A percentile compares a stretch with the other conserved stretches of the same genome.
Conservation (phyloP, 1,140 invertebrate species). For the Philaenus spumarius region DNA sequence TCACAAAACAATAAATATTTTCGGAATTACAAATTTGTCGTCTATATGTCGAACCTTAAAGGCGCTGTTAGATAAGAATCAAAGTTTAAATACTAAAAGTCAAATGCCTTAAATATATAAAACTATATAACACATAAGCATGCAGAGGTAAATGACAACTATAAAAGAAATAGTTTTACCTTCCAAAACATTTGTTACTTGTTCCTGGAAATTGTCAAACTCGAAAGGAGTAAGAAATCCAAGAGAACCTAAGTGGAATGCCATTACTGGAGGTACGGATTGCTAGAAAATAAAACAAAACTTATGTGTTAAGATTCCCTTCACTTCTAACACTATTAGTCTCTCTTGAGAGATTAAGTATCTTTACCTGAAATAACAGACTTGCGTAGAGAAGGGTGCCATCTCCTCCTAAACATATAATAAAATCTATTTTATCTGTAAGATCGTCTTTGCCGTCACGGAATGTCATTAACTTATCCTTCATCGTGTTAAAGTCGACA, state of each 20-base stretch:
- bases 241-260: slow-evolving; percentile 94
- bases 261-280: slow-evolving; percentile 96
- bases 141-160: too few relatives aligned
- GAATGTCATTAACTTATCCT: slow-evolving; percentile 84
- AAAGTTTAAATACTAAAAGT: too few relatives aligned
- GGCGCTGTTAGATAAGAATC: too few relatives aligned
- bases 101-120: too few relatives aligned
- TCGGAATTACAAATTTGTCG: too few relatives aligned
- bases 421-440: slow-evolving; percentile 94
- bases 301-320: too few relatives aligned
- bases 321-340: too few relatives aligned
- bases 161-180: too few relatives aligned
- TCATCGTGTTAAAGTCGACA: slow-evolving; percentile 56
- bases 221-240: slow-evolving; percentile 95
- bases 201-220: slow-evolving; percentile 90
- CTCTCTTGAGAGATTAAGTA: too few relatives aligned
- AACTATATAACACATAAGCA: too few relatives aligned
- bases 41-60: too few relatives aligned
- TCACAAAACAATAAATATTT: too few relatives aligned
- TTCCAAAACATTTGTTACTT: slow-evolving; percentile 86
- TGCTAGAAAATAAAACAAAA: slow-evolving; percentile 52
- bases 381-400: slow-evolving; percentile 95
- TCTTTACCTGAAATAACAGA: slow-evolving; percentile 70
- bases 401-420: slow-evolving; percentile 92
- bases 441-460: slow-evolving; percentile 80